These are phyloP conservation scores for Troides helena DNA, from an alignment of 2,888 invertebrate species.

Conservation along the genomic window DNA sequence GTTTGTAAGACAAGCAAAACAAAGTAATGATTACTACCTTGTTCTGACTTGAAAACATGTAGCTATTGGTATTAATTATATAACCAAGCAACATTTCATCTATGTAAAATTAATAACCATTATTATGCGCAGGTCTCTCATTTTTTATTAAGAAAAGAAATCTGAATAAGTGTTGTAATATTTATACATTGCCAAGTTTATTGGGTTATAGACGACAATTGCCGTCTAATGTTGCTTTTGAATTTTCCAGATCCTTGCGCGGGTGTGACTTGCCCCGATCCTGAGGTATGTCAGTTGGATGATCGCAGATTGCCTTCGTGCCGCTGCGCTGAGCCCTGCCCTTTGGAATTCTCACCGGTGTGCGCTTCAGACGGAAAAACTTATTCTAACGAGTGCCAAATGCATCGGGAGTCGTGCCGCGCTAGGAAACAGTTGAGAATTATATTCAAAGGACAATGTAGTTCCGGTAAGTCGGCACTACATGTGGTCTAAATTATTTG, in stretches of 20 bases:
- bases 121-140: too few species aligned
- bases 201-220: background rate
- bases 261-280: constrained; percentile 87
- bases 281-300: constrained; percentile 92
- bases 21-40: too few species aligned
- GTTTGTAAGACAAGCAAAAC: too few species aligned
- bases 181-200: too few species aligned
- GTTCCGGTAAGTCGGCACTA: constrained; percentile 80
- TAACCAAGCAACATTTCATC: too few species aligned
- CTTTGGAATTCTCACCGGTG: constrained; percentile 88
- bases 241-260: constrained; percentile 88
- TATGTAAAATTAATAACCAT: too few species aligned
- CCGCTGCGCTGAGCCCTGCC: constrained; percentile 89
- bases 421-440: constrained; percentile 86
- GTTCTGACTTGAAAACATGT: too few species aligned
- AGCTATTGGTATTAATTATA: too few species aligned
- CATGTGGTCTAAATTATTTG: background rate
- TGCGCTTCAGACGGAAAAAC: constrained; percentile 91
- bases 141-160: too few species aligned
- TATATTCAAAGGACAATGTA: constrained; percentile 91
- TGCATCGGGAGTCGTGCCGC: constrained; percentile 90
- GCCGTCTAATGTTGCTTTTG: background rate
- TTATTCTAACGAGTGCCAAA: constrained; percentile 91
- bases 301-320: constrained; percentile 88
- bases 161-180: too few species aligned